A percentile compares a stretch with the other conserved stretches of the same genome.
Evolutionary conservation across 2,888 invertebrate genomes (phyloP).

Genomic region (Drosophila borborema): DNA sequence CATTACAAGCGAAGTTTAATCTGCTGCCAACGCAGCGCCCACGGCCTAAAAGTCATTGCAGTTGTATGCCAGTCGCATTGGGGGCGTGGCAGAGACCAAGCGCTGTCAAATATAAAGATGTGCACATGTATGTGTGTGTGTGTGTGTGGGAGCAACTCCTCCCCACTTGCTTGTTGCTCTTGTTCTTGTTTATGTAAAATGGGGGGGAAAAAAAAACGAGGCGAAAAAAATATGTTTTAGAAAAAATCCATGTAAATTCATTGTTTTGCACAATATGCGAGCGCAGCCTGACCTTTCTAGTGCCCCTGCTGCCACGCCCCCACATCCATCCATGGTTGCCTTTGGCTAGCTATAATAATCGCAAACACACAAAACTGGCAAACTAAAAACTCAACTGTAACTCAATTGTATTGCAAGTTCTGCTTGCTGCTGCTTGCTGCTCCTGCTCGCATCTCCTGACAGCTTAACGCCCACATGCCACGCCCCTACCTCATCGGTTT

Average conservation of each 20-base stretch:
- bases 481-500: not conserved
- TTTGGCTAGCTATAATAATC: conserved; percentile 37
- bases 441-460: conserved; percentile 45
- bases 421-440: no score
- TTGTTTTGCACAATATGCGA: conserved; percentile 77
- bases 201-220: not conserved
- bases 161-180: conserved; percentile 2
- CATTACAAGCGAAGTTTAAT: conserved; percentile 77
- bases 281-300: not conserved
- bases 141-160: conserved; percentile 15
- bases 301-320: not conserved
- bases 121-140: conserved; percentile 2
- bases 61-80: not conserved
- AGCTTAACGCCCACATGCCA: conserved; percentile 5
- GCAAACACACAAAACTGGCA: conserved; percentile 36
- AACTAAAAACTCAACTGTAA: conserved; percentile 64
- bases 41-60: conserved; percentile 29
- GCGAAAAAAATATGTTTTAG: conserved; percentile 8
- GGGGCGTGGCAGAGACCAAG: conserved; percentile 5
- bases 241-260: conserved; percentile 67
- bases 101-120: conserved; percentile 50
- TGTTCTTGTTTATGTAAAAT: conserved; percentile 44
- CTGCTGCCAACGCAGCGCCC: conserved; percentile 62
- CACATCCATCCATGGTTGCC: no score
- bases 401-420: conserved; percentile 77